These are phyloP conservation scores for Drosophila lutescens DNA, from an alignment of 2,888 invertebrate species.

Conservation along the genomic window DNA sequence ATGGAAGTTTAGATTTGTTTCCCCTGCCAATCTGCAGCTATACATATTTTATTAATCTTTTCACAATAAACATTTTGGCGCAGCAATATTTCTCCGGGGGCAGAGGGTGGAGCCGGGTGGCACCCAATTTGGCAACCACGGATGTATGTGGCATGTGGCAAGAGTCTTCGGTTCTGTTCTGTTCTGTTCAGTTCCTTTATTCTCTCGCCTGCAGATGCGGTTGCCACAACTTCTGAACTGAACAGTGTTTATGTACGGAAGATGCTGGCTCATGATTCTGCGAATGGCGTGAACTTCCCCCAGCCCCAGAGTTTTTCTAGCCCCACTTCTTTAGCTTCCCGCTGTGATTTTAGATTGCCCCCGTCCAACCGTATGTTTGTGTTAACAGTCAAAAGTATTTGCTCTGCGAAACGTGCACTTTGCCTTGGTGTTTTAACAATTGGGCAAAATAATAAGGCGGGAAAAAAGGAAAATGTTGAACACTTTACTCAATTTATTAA, in stretches of 20 bases:
- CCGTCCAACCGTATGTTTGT: constrained; percentile 39
- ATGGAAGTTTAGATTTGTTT: neutral
- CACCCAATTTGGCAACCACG: constrained; percentile 53
- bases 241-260: constrained; percentile 37
- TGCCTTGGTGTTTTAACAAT: constrained; percentile 13
- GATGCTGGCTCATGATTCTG: constrained; percentile 59
- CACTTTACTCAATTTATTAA: constrained; percentile 1
- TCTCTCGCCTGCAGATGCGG: constrained; percentile 30
- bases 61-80: constrained; percentile 70
- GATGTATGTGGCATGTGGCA: constrained; percentile 64
- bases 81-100: constrained; percentile 52
- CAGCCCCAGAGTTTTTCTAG: constrained; percentile 8
- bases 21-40: neutral
- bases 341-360: constrained; percentile 68
- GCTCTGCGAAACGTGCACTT: constrained; percentile 2
- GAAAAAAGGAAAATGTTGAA: neutral
- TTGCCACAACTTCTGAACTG: constrained; percentile 30
- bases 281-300: constrained; percentile 74
- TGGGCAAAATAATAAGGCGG: constrained; percentile 27
- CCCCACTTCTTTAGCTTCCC: constrained; percentile 39
- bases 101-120: constrained; percentile 16
- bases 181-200: constrained; percentile 14
- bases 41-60: constrained; percentile 54
- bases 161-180: constrained; percentile 18
- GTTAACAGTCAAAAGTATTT: constrained; percentile 32